Conservation (phyloP, 2,113 vertebrate genomes). For the Oncorhynchus clarkii region DNA sequence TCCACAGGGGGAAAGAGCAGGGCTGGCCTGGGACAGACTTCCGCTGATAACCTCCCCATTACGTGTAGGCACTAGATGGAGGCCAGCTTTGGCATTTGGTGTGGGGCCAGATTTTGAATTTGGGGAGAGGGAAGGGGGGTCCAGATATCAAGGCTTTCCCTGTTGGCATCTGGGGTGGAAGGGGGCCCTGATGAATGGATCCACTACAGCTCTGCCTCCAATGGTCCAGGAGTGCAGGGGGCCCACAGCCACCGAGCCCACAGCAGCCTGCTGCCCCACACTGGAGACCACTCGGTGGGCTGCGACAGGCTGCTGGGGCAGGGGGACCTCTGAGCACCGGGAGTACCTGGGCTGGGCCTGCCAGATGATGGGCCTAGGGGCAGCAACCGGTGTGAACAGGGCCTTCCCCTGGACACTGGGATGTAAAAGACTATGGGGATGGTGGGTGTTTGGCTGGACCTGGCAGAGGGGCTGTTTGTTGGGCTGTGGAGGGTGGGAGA, state of each 20-base stretch:
- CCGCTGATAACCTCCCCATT: too few relatives aligned
- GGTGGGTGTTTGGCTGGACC: constrained; percentile 1
- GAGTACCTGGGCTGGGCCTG: constrained; percentile 72
- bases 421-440: constrained; percentile 14
- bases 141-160: constrained; percentile 61
- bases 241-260: constrained; percentile 82
- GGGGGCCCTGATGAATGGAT: constrained; percentile 84
- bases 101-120: too few relatives aligned
- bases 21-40: neutral
- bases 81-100: constrained; percentile 11
- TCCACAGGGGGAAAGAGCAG: neutral
- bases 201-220: constrained; percentile 69
- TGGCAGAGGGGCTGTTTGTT: neutral
- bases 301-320: constrained; percentile 82
- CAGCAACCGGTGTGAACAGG: neutral
- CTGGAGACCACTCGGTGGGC: constrained; percentile 91
- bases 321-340: constrained; percentile 70
- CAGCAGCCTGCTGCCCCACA: constrained; percentile 80
- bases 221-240: constrained; percentile 86
- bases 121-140: neutral
- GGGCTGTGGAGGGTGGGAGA: neutral
- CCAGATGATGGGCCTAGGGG: constrained; percentile 54
- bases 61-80: neutral
- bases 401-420: constrained; percentile 44
- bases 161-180: constrained; percentile 82